These are phyloP conservation scores for Eudyptes chrysolophus DNA, from an alignment of 2,113 vertebrate species.

Conservation along the genomic window DNA sequence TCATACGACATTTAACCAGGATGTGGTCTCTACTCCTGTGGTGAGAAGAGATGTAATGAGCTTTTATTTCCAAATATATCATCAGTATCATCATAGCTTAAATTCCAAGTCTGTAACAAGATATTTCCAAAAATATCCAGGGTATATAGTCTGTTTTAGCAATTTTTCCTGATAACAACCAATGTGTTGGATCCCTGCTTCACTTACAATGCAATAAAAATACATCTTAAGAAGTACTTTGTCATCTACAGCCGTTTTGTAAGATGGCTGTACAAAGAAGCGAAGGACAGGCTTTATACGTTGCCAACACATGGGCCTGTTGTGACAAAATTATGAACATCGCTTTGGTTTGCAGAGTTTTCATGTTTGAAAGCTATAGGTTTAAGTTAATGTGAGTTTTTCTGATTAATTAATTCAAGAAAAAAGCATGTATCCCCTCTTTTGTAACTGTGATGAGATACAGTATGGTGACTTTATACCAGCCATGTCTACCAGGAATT, in stretches of 20 bases:
- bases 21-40: slow-evolving; percentile 31
- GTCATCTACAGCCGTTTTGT: background rate
- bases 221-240: background rate
- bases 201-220: background rate
- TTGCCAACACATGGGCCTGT: background rate
- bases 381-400: background rate
- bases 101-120: slow-evolving; percentile 8
- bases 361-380: background rate
- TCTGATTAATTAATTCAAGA: background rate
- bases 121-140: background rate
- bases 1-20: slow-evolving; percentile 47
- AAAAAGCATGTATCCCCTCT: background rate
- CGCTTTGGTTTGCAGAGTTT: background rate
- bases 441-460: background rate
- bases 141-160: background rate
- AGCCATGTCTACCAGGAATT: background rate
- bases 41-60: background rate
- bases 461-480: background rate
- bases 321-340: background rate
- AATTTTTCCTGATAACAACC: background rate
- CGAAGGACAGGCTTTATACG: background rate
- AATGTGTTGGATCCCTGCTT: background rate
- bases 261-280: background rate
- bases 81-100: background rate
- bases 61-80: slow-evolving; percentile 36